phyloP scores from a whole-genome alignment of 2,113 vertebrate species.

The Craseonycteris thonglongyai region DNA sequence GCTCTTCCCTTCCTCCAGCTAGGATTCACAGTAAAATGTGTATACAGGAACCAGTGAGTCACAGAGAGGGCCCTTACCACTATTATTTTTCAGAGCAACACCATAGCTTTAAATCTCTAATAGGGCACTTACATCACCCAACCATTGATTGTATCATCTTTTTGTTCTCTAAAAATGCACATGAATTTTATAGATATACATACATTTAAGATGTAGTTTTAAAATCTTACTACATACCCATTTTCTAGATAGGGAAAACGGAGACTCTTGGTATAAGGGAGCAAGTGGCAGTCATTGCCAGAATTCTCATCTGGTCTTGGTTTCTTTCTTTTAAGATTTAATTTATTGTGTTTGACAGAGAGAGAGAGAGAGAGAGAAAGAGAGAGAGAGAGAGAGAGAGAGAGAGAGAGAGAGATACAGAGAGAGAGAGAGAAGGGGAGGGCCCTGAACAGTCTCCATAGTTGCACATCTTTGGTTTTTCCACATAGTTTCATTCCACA shows the following conservation, averaged over 20 bases:
- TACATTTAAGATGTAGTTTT: neutral
- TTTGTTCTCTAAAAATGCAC: neutral
- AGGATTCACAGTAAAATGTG: neutral
- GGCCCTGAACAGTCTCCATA: too few species aligned
- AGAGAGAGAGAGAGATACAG: too few species aligned
- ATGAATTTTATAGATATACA: neutral
- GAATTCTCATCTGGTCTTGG: neutral
- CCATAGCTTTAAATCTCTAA: neutral
- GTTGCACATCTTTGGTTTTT: too few species aligned
- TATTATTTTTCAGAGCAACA: neutral
- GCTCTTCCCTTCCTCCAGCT: neutral
- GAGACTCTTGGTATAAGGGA: neutral
- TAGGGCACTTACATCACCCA: neutral
- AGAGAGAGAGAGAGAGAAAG: too few species aligned
- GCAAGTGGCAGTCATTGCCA: neutral
- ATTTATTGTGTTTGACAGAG: too few species aligned
- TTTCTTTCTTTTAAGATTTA: too few species aligned
- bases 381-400: too few species aligned
- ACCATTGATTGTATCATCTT: neutral
- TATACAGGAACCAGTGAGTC: neutral
- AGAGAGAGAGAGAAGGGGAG: too few species aligned
- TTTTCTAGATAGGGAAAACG: neutral
- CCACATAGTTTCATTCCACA: too few species aligned
- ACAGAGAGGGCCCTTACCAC: neutral
- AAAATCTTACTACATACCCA: neutral